phyloP scores from a whole-genome alignment of 2,797 vertebrate genomes.

The Sebastes iracundus region DNA sequence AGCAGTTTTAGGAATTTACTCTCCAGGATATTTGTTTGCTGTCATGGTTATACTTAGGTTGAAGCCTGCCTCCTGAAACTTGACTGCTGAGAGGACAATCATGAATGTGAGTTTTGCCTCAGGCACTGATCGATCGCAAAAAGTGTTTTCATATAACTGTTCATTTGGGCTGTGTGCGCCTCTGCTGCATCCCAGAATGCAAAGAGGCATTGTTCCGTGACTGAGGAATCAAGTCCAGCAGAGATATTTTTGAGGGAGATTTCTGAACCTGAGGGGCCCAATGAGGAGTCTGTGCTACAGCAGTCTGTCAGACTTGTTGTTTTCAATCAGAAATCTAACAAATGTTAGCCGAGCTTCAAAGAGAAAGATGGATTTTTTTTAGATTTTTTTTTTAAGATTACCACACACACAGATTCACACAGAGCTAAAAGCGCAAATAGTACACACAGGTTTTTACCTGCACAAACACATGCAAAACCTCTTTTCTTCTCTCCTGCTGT shows the following conservation, averaged over 20 bases:
- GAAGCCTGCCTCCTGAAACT: conserved; percentile 68
- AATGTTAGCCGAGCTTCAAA: conserved; percentile 48
- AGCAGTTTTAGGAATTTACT: conserved; percentile 50
- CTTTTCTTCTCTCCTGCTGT: conserved; percentile 38
- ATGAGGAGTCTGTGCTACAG: conserved; percentile 41
- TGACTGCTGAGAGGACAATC: conserved; percentile 75
- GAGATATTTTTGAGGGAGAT: conserved; percentile 71
- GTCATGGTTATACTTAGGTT: conserved; percentile 61
- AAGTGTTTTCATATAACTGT: conserved; percentile 77
- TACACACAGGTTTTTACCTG: conserved; percentile 36
- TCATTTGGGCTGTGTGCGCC: conserved; percentile 70
- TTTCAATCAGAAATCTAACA: conserved; percentile 66
- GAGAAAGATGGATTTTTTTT: conserved; percentile 18
- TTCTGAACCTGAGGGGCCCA: conserved; percentile 50
- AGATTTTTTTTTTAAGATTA: not conserved
- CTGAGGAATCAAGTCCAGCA: conserved; percentile 67
- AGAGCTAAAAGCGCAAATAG: conserved; percentile 29
- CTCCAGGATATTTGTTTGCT: conserved; percentile 66
- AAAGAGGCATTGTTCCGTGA: conserved; percentile 71
- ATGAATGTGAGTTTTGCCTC: conserved; percentile 78
- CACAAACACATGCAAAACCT: not conserved
- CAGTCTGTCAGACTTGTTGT: conserved; percentile 59
- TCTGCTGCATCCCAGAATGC: conserved; percentile 66
- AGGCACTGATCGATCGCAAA: conserved; percentile 75
- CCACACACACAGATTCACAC: conserved; percentile 24